Percentiles rank a stretch among this genome's conserved stretches.
Conservation (phyloP, 2,888 invertebrate species). For the Ferdinandea cuprea region DNA sequence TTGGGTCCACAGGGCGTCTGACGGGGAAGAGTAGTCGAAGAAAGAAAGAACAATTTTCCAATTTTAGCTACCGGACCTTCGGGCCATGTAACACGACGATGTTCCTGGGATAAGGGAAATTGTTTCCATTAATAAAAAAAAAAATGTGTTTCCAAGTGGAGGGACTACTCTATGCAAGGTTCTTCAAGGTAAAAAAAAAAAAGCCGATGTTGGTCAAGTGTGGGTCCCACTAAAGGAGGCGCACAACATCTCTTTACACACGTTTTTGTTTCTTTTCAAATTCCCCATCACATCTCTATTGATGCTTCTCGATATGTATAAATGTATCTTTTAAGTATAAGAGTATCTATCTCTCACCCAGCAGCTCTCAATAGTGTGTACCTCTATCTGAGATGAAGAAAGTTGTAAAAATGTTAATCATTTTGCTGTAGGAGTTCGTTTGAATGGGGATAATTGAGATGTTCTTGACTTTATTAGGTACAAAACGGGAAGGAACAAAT, state of each 20-base stretch:
- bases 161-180: conserved; percentile 20
- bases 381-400: conserved; percentile 48
- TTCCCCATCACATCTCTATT: conserved; percentile 48
- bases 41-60: conserved; percentile 30
- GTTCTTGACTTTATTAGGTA: conserved; percentile 56
- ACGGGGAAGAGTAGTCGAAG: neutral
- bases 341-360: conserved; percentile 1
- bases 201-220: conserved; percentile 44
- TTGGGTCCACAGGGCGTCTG: too few species aligned
- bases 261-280: conserved; percentile 29
- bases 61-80: conserved; percentile 58
- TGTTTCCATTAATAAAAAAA: conserved; percentile 24
- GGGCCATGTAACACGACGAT: conserved; percentile 38
- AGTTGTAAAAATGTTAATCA: conserved; percentile 68
- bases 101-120: conserved; percentile 39
- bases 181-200: conserved; percentile 11
- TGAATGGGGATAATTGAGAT: conserved; percentile 62
- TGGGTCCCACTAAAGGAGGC: conserved; percentile 28
- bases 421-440: conserved; percentile 16
- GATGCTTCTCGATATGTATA: neutral
- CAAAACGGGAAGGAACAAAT: neutral
- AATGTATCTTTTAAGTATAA: conserved; percentile 43
- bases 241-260: conserved; percentile 28
- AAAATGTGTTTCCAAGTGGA: conserved; percentile 21
- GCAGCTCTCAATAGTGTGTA: conserved; percentile 27